Evolutionary conservation across 2,797 vertebrate genomes (phyloP).

Genomic region (Apogon hyalosoma): DNA sequence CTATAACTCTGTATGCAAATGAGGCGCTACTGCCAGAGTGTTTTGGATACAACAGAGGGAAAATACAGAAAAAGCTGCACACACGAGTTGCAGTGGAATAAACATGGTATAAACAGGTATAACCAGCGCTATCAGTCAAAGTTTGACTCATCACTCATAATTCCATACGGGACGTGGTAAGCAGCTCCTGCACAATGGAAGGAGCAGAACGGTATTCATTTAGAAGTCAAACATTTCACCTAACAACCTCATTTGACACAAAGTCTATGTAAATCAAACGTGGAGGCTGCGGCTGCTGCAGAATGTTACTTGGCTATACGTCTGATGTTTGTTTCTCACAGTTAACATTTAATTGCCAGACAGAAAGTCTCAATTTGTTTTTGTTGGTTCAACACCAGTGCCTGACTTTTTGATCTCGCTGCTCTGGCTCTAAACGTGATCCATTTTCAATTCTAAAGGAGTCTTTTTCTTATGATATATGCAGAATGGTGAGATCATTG

Average conservation of each 20-base stretch:
- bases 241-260: conserved; percentile 56
- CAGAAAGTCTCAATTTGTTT: conserved; percentile 51
- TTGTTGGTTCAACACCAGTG: conserved; percentile 63
- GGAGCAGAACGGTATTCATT: conserved; percentile 49
- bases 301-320: conserved; percentile 5
- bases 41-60: conserved; percentile 37
- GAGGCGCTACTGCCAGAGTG: conserved; percentile 24
- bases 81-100: conserved; percentile 47
- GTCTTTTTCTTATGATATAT: conserved; percentile 36
- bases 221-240: conserved; percentile 74
- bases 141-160: conserved; percentile 68
- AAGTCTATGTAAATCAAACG: conserved; percentile 41
- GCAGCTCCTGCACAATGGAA: conserved; percentile 47
- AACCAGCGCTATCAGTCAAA: conserved; percentile 66
- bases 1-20: conserved; percentile 17
- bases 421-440: conserved; percentile 33
- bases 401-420: conserved; percentile 15
- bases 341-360: conserved; percentile 9
- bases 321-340: conserved; percentile 17
- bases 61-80: conserved; percentile 44
- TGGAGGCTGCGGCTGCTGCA: conserved; percentile 15
- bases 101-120: conserved; percentile 70
- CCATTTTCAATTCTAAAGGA: conserved; percentile 34
- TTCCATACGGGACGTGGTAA: conserved; percentile 49
- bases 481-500: conserved; percentile 59